phyloP scores from a whole-genome alignment of 2,888 invertebrate species.

The Phasia obesa region DNA sequence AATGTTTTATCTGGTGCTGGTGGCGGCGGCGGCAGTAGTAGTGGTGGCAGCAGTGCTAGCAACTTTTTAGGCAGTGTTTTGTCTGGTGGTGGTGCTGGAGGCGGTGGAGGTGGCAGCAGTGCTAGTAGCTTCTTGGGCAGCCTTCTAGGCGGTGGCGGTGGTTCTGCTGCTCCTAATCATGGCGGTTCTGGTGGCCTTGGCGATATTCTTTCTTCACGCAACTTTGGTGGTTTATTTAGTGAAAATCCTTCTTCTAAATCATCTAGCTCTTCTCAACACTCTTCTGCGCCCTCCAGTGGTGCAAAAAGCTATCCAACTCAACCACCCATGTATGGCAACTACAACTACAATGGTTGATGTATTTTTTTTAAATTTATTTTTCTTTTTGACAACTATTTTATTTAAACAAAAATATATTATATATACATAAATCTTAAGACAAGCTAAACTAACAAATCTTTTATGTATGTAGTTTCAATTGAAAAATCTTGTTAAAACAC shows the following conservation, averaged over 20 bases:
- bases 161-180: constrained; percentile 16
- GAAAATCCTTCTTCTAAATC: constrained; percentile 78
- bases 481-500: constrained; percentile 29
- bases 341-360: constrained; percentile 71
- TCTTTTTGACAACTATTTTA: not conserved
- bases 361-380: not conserved
- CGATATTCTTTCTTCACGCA: constrained; percentile 79
- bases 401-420: constrained; percentile 19
- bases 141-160: constrained; percentile 72
- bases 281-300: constrained; percentile 72
- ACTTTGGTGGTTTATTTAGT: constrained; percentile 81
- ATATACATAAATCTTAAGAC: constrained; percentile 1
- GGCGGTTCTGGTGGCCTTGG: constrained; percentile 75
- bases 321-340: constrained; percentile 74
- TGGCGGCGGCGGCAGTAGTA: constrained; percentile 58
- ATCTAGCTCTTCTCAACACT: constrained; percentile 65
- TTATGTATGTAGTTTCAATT: constrained; percentile 54
- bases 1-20: constrained; percentile 76
- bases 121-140: constrained; percentile 72
- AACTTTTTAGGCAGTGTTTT: constrained; percentile 75
- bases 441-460: constrained; percentile 47
- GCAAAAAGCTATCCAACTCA: constrained; percentile 81
- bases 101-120: constrained; percentile 67
- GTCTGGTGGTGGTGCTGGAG: constrained; percentile 72
- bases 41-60: constrained; percentile 75